Conservation (phyloP, 2,888 invertebrate species). For the Perizoma affinitatum region DNA sequence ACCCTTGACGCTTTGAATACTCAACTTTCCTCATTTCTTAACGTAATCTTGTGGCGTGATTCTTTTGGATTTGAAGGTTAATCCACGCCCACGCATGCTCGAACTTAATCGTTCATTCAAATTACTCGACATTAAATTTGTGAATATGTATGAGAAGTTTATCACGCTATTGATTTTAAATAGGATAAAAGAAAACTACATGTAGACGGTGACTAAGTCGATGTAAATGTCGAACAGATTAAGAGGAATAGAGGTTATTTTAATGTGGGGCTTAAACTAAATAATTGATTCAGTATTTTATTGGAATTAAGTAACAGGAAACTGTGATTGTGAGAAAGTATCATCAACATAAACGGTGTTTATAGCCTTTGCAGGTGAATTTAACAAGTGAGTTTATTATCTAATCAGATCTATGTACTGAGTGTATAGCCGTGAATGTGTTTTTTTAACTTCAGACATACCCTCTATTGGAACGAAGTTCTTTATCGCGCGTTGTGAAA, state of each 20-base stretch:
- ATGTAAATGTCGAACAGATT: constrained; percentile 20
- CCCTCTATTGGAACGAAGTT: too few species aligned
- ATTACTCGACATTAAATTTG: constrained; percentile 49
- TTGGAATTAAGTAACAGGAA: constrained; percentile 2
- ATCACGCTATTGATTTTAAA: constrained; percentile 73
- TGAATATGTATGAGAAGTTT: constrained; percentile 72
- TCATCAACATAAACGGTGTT: too few species aligned
- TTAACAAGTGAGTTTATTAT: too few species aligned
- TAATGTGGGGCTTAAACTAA: constrained; percentile 4
- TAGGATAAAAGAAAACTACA: constrained; percentile 53
- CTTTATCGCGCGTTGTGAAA: too few species aligned
- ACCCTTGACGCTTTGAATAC: constrained; percentile 9
- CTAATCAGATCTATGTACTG: too few species aligned
- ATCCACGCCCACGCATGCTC: constrained; percentile 69
- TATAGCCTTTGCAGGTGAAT: too few species aligned
- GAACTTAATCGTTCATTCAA: constrained; percentile 76
- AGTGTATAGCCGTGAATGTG: too few species aligned
- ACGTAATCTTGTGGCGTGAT: constrained; percentile 49
- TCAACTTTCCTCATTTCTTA: constrained; percentile 1
- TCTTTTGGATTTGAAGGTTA: constrained; percentile 55
- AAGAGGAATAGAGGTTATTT: constrained; percentile 12
- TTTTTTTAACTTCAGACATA: too few species aligned
- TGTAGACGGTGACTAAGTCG: constrained; percentile 28
- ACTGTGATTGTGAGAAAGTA: neutral
- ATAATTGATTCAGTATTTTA: constrained; percentile 14